Base-by-base conservation (phyloP, 2,797 vertebrate genomes). In the Chromis chromis region DNA sequence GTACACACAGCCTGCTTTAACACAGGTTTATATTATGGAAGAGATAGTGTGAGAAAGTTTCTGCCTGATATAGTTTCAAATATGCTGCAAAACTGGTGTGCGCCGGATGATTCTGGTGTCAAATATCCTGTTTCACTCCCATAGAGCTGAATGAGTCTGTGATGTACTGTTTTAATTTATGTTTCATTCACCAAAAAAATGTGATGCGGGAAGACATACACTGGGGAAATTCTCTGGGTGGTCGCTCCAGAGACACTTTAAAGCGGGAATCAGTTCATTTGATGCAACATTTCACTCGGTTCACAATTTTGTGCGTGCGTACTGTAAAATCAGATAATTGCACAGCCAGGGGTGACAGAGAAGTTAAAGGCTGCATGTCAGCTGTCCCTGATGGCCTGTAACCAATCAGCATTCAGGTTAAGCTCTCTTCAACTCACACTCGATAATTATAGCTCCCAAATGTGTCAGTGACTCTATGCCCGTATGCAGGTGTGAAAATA, bases 401-500 rank as follows among this genome's bases (percentile, higher is more conserved):
- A 81, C 82, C 70, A 85, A 81, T 84, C 82, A 78, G 78, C 78
- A 64, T 78, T 65, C 70, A 79, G 67, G 79, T 58, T 68, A 50
- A 66, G 70, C 78, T 84, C 69, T 49, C n/a, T 86, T 65, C 70
- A 56, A 64, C 74, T 74, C 76, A 48, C 74, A 74, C 73, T 62
- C 3, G 60, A 65, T 85, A 89, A 89, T 82, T 83, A 89, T 84
- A 89, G 83, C 76, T 75, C 24, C 21, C 27, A 65, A 65, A 81
- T 61, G 77, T 64, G 65, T 80, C 70, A 64, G 61, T 1, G 9
- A 70, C 52, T 78, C 60, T 73, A 13, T 67, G 80, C 52, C 66
- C 31, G 58, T 50, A 50, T 64, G 54, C 56, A 31, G 62, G 53
- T 58, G n/a, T 74, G 76, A 70, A 56, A 77, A 62, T 53, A 24